Evolutionary conservation across 1,140 invertebrate species (phyloP).

Genomic region (Phortica variegata): DNA sequence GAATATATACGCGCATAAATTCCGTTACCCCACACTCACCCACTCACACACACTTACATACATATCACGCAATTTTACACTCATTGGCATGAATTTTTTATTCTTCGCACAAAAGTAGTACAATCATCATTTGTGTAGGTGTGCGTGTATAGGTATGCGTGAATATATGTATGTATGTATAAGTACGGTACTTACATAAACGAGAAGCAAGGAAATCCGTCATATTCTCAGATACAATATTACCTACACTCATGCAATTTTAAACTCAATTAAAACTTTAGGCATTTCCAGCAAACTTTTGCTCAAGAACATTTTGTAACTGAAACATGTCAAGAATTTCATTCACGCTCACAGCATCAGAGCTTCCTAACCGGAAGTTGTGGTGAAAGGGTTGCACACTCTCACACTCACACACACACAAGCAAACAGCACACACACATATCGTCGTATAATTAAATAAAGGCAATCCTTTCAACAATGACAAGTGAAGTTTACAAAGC

Average conservation of each 20-base stretch:
- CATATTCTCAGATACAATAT: conserved; percentile 15
- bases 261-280: conserved; percentile 52
- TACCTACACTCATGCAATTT: conserved; percentile 40
- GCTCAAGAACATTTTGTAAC: too few species aligned
- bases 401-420: too few species aligned
- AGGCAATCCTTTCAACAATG: too few species aligned
- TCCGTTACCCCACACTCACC: conserved; percentile 9
- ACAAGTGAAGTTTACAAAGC: too few species aligned
- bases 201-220: conserved; percentile 4
- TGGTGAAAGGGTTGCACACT: too few species aligned
- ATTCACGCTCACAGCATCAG: too few species aligned
- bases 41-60: conserved; percentile 5
- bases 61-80: background rate
- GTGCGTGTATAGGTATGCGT: conserved; percentile 2
- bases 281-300: conserved; percentile 49
- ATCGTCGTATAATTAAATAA: too few species aligned
- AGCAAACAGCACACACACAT: too few species aligned
- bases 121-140: conserved; percentile 13
- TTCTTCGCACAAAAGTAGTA: conserved; percentile 15
- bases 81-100: conserved; percentile 29
- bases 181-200: background rate
- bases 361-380: too few species aligned
- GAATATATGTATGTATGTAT: background rate
- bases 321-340: too few species aligned
- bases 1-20: too few species aligned